These are phyloP conservation scores for Caradrina kadenii DNA, from an alignment of 2,888 invertebrate genomes.

Conservation along the genomic window DNA sequence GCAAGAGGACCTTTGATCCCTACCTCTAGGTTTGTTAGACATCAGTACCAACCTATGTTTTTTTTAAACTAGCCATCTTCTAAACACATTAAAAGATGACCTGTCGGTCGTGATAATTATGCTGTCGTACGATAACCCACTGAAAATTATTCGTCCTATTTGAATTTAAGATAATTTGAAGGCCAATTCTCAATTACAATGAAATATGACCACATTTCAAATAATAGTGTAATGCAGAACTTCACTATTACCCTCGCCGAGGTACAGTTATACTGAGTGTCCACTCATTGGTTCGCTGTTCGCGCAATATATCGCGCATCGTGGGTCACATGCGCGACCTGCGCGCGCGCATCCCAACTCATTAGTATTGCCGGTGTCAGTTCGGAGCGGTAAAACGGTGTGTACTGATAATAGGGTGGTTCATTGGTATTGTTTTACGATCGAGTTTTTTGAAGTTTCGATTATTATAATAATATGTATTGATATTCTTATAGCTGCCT, in stretches of 20 bases:
- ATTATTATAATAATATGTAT: too few relatives aligned
- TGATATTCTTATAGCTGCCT: too few relatives aligned
- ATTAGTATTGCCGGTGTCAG: conserved; percentile 79
- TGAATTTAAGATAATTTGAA: neutral
- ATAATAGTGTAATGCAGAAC: conserved; percentile 23
- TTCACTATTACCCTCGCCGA: conserved; percentile 21
- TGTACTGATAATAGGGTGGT: neutral
- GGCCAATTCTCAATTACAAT: neutral
- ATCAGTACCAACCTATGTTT: too few relatives aligned
- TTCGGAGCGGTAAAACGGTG: conserved; percentile 60
- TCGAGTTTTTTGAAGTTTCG: too few relatives aligned
- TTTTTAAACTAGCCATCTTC: too few relatives aligned
- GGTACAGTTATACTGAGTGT: conserved; percentile 63
- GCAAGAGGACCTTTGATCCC: too few relatives aligned
- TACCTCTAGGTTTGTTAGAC: too few relatives aligned
- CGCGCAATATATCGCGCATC: conserved; percentile 77
- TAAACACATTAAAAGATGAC: too few relatives aligned
- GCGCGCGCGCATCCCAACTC: conserved; percentile 78
- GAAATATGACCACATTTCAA: conserved; percentile 12
- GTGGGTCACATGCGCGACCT: conserved; percentile 77
- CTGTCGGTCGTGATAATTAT: too few relatives aligned
- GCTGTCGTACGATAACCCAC: neutral
- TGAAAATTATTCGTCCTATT: neutral
- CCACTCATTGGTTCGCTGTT: conserved; percentile 62
- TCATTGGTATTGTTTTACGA: neutral